Percentiles rank a stretch among this genome's conserved stretches.
These are phyloP conservation scores for Dolichomitus sp. DNA, from an alignment of 2,888 invertebrate genomes.

Conservation along the genomic window DNA sequence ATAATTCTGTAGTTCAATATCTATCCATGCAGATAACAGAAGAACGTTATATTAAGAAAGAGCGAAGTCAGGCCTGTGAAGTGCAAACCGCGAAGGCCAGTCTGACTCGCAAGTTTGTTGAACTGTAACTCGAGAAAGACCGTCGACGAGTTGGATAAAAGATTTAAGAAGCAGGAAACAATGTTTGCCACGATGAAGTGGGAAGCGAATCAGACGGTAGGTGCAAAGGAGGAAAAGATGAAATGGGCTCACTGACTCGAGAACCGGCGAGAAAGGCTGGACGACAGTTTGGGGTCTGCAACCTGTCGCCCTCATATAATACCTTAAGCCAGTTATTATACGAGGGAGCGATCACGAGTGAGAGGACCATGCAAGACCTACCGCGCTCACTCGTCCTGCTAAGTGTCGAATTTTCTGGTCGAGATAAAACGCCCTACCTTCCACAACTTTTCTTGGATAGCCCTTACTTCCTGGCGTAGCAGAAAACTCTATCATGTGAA, in stretches of 20 bases:
- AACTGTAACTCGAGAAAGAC: conserved; percentile 1
- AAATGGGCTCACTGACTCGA: conserved; percentile 7
- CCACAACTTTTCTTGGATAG: conserved; percentile 32
- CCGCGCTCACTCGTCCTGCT: conserved; percentile 52
- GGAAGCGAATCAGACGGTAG: conserved; percentile 14
- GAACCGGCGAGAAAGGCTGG: conserved; percentile 66
- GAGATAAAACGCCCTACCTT: conserved; percentile 54
- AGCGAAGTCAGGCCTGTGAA: not conserved
- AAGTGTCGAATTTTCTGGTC: conserved; percentile 64
- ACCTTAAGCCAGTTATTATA: conserved; percentile 78
- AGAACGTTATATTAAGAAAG: not conserved
- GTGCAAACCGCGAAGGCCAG: not conserved
- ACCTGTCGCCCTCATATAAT: conserved; percentile 77
- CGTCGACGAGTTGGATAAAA: not conserved
- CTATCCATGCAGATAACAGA: not conserved
- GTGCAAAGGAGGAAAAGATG: conserved; percentile 15
- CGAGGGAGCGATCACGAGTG: conserved; percentile 55
- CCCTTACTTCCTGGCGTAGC: not conserved
- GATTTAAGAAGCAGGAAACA: not conserved
- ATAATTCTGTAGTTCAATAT: not conserved
- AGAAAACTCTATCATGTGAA: conserved; percentile 18
- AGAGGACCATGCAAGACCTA: conserved; percentile 3
- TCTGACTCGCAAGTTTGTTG: not conserved
- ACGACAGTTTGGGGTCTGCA: conserved; percentile 72
- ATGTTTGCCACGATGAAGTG: conserved; percentile 17